phyloP scores from a whole-genome alignment of 2,113 vertebrate genomes.

The Pterophyllum scalare region DNA sequence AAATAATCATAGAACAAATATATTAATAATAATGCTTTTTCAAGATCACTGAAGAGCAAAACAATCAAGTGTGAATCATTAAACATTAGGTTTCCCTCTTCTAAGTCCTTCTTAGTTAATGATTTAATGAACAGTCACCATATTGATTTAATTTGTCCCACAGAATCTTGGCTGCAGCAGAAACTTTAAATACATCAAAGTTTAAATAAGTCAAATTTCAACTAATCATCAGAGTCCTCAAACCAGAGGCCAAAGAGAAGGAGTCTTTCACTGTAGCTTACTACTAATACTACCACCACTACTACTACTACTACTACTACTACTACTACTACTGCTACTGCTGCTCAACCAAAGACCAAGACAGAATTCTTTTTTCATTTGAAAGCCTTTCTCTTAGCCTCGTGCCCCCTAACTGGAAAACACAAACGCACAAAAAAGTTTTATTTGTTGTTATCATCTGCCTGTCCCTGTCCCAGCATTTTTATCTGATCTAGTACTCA shows the following conservation, averaged over 20 bases:
- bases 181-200: no score
- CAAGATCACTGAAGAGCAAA: no score
- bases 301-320: no score
- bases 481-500: background rate
- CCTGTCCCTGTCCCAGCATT: background rate
- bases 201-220: background rate
- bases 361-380: background rate
- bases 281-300: no score
- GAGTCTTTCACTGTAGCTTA: background rate
- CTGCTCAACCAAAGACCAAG: background rate
- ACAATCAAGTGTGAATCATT: no score
- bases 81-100: no score
- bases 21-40: background rate
- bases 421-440: fast-evolving
- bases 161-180: background rate
- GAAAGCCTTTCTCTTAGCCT: fast-evolving
- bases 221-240: background rate
- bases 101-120: no score
- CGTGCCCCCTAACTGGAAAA: background rate
- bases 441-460: background rate
- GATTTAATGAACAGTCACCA: no score
- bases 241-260: background rate
- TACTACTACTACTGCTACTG: no score
- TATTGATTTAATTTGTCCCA: background rate
- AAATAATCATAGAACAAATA: background rate